Base-by-base conservation (phyloP, 2,113 vertebrate genomes). In the Corydoras maculifer region DNA sequence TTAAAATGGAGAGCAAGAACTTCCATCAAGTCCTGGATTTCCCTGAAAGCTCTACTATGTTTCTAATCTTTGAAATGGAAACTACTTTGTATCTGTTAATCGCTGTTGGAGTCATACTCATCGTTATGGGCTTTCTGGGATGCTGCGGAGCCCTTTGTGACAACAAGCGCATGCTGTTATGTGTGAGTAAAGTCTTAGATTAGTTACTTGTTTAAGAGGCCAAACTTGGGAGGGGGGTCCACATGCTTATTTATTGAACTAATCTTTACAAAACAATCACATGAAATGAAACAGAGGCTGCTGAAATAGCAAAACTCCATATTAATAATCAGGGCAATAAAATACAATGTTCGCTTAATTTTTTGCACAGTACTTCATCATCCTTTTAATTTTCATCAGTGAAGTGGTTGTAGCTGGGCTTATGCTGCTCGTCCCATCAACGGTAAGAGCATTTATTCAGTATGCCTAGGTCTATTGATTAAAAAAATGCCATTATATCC, bases 151-250 rank as follows among this genome's bases (percentile, higher is more conserved):
- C 92, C 67, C 84, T 89, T 7, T 89, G 84, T 25, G 91, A 93
- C 71, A 96, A 84, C 90, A 96, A 92, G 53, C 95, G 93, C 74
- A 88, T 94, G n/a, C 90, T 98, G 73, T 84, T 96, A 25, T 85
- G 57, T 81, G 96, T 98, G 79, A 74, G 85, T 75, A 18, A 50
- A 51, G 2, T 25, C 7, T 35, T 6, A 54, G 9, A 14, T 62
- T 48, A 10, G 0, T 8, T 43, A 43, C 35, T 43, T 8, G 35
- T 43, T 43, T 0, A 43, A 43, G 35, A 43, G 35, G 35, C 4
- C 35, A 43, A 43, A 43, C 7, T 43, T 5, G 35, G 35, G 35
- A 43, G 35, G 4, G 4, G 35, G 7, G 35, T 43, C 35, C 35
- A 43, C 35, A 4, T 43, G 4, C 35, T 43, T 43, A 43, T 43